Percentiles rank a stretch among this genome's conserved stretches.
Evolutionary conservation across 2,888 invertebrate genomes (phyloP).

Genomic region (Temnothorax ravouxi): DNA sequence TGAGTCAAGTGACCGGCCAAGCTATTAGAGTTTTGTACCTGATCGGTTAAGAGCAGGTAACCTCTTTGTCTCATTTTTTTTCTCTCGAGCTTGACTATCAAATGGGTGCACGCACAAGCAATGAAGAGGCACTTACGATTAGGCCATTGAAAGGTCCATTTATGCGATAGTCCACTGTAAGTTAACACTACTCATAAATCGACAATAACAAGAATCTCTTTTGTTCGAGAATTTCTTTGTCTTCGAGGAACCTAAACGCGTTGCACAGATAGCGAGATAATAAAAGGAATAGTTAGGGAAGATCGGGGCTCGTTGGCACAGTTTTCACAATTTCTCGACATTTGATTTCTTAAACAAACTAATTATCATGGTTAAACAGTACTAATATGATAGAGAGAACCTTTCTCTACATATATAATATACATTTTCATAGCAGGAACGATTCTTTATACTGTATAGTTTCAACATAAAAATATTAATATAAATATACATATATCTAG

Average conservation of each 20-base stretch:
- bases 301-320: too few species aligned
- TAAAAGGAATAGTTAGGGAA: background rate
- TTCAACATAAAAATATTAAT: too few species aligned
- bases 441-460: too few species aligned
- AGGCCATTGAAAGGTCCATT: constrained; percentile 69
- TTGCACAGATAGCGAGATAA: constrained; percentile 33
- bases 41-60: constrained; percentile 72
- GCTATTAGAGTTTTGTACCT: constrained; percentile 68
- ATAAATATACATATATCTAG: too few species aligned
- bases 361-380: too few species aligned
- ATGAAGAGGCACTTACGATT: constrained; percentile 77
- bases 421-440: too few species aligned
- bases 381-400: too few species aligned
- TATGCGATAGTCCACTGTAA: constrained; percentile 70
- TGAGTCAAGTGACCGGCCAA: constrained; percentile 62
- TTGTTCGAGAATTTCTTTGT: constrained; percentile 58
- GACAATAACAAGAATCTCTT: constrained; percentile 47
- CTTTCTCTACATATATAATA: too few species aligned
- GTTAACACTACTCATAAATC: constrained; percentile 71
- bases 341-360: too few species aligned
- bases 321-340: too few species aligned
- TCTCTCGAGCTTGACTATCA: constrained; percentile 61
- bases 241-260: constrained; percentile 49
- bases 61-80: constrained; percentile 46
- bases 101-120: constrained; percentile 74